Conservation (phyloP, 1,140 invertebrate genomes). For the Tribolium castaneum region DNA sequence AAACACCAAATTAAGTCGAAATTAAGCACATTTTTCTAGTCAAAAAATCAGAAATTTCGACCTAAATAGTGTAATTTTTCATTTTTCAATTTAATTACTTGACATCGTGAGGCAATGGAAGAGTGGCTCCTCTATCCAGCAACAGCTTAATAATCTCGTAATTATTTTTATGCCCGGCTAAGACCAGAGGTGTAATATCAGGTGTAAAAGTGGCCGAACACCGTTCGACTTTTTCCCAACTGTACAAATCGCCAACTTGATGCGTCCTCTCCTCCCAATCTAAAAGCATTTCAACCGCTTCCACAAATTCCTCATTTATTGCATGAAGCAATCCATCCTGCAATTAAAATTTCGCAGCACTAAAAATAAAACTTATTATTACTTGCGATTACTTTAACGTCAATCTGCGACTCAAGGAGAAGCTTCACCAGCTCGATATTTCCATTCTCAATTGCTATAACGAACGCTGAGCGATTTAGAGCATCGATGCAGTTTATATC, state of each 20-base stretch:
- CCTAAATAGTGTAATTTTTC: too few relatives aligned
- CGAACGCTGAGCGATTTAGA: conserved; percentile 83
- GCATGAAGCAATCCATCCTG: conserved; percentile 85
- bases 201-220: conserved; percentile 85
- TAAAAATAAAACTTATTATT: background rate
- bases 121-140: conserved; percentile 85
- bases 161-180: conserved; percentile 92
- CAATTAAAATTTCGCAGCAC: background rate
- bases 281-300: conserved; percentile 90
- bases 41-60: too few relatives aligned
- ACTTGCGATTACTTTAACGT: conserved; percentile 70
- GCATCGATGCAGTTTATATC: conserved; percentile 93
- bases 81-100: conserved; percentile 2
- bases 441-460: conserved; percentile 89
- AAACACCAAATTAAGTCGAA: too few relatives aligned
- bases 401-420: conserved; percentile 84
- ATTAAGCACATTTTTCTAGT: too few relatives aligned
- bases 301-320: conserved; percentile 93
- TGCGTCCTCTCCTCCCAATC: conserved; percentile 88
- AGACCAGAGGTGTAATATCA: conserved; percentile 92
- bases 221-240: conserved; percentile 87
- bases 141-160: conserved; percentile 93
- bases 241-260: conserved; percentile 77
- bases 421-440: conserved; percentile 94
- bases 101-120: conserved; percentile 71